Evolutionary conservation across 2,113 vertebrate genomes (phyloP).

Genomic region (Forbesichthys papilliferus): DNA sequence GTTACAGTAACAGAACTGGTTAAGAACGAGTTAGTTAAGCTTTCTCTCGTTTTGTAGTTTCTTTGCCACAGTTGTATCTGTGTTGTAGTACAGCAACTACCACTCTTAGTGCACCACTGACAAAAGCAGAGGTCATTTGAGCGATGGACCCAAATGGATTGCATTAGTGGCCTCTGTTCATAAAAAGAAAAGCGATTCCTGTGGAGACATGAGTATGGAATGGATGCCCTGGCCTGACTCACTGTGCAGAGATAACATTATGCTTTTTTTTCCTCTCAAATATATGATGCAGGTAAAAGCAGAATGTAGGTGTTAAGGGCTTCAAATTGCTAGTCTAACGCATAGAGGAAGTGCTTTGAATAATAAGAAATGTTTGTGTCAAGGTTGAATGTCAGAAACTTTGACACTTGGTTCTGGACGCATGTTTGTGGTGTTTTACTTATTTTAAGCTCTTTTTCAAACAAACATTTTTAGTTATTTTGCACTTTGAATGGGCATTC

Average conservation of each 20-base stretch:
- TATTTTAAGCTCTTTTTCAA: not conserved
- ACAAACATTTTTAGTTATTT: not conserved
- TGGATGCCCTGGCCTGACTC: conserved; percentile 8
- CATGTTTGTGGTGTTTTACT: not conserved
- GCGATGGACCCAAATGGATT: conserved; percentile 7
- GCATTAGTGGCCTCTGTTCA: not conserved
- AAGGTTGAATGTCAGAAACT: conserved; percentile 43
- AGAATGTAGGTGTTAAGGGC: conserved; percentile 38
- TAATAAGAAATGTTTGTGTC: conserved; percentile 36
- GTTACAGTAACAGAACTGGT: not conserved
- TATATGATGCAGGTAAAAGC: conserved; percentile 19
- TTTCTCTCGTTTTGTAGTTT: not conserved
- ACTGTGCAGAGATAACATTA: conserved; percentile 18
- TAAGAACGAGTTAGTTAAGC: not conserved
- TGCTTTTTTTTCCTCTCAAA: conserved; percentile 12
- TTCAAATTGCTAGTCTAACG: conserved; percentile 31
- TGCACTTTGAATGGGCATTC: not conserved
- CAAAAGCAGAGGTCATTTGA: conserved; percentile 13
- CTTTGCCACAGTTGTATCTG: not conserved
- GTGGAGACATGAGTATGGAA: conserved; percentile 1
- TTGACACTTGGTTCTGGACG: conserved; percentile 3
- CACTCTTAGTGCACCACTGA: not conserved
- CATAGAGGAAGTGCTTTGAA: conserved; percentile 30
- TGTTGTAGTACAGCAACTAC: not conserved
- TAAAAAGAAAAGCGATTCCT: conserved; percentile 10